Base-by-base conservation (phyloP, 30 jellyfish, hydroid and myxozoan species). In the Cassiopea andromeda region DNA sequence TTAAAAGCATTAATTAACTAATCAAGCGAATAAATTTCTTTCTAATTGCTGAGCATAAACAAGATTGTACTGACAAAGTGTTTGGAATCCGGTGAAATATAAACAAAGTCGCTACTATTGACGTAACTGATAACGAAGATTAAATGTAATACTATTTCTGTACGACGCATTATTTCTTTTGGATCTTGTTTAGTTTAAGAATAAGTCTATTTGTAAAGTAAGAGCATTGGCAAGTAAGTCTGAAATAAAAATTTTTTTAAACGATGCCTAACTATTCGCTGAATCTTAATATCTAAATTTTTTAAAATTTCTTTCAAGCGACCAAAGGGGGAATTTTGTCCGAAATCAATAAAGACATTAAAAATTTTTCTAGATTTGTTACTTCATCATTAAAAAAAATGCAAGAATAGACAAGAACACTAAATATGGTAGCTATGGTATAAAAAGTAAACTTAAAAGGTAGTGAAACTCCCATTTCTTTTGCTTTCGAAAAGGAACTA, bases 31-130 rank as follows among this genome's bases (percentile, higher is more conserved):
- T 19, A 43, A 12, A 54, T 70, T 70, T 70, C 54, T 70, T 50
- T 49, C 79, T 70, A 70, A 70, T 70, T 70, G 79, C 58, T 7
- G 19, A 70, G 19, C 16, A 43, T 19, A 70, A 70, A 70, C 50
- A 70, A 54, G 79, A 70, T 70, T n/a, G n/a, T 19, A 70, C n/a
- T 19, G 1, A 19, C 49, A 10, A 70, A 43, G 79, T 6, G 79
- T 70, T 19, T 70, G 79, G 38, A 70, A 70, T 70, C 79, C 79
- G 79, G 15, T n/a, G 50, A 70, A 70, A 70, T 5, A 70, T 70
- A 49, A 7, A 27, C 54, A 43, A 70, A 19, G n/a, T 70, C 79
- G n/a, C 3, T 12, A 70, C 58, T 12, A 43, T 15, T 16, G 79
- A 70, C 19, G 54, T n/a, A 70, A 70, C 58, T 19, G 54, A 70